Conservation (phyloP, 2,888 invertebrate species). For the Macroteleia sp. region DNA sequence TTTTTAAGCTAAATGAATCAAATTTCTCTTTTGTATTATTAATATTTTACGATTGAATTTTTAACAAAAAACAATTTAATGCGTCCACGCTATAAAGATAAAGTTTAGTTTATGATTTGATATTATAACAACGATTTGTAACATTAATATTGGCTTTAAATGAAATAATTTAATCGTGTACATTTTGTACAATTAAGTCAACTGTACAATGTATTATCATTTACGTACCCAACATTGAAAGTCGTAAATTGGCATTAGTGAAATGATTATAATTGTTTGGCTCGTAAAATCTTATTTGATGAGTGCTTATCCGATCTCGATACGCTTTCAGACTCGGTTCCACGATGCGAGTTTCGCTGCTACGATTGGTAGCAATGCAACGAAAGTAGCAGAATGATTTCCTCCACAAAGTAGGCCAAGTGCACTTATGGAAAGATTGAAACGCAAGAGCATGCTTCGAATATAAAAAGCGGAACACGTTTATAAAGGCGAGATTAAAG, state of each 20-base stretch:
- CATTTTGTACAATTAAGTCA: too few species aligned
- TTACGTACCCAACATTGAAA: too few species aligned
- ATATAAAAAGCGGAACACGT: conserved; percentile 61
- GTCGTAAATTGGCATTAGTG: conserved; percentile 27
- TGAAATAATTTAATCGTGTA: too few species aligned
- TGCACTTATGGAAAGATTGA: conserved; percentile 62
- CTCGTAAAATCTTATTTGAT: conserved; percentile 49
- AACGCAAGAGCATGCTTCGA: conserved; percentile 61
- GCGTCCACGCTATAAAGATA: too few species aligned
- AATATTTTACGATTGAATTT: neutral
- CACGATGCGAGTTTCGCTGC: conserved; percentile 63
- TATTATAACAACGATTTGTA: too few species aligned
- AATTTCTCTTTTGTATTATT: conserved; percentile 17
- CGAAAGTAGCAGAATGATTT: conserved; percentile 68
- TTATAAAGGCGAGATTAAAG: conserved; percentile 60
- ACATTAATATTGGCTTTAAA: too few species aligned
- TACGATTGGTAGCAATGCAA: conserved; percentile 60
- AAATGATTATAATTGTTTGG: conserved; percentile 55
- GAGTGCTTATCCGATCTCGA: conserved; percentile 63
- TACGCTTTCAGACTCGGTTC: conserved; percentile 70
- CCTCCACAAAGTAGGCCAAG: conserved; percentile 62
- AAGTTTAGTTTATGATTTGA: too few species aligned
- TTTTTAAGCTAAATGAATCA: conserved; percentile 1
- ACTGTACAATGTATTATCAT: too few species aligned
- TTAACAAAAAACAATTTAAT: too few species aligned